Evolutionary conservation across 2,888 invertebrate species (phyloP), one percentile per base, ranked within the genome.

Genomic region (Limnephilus auricula): DNA sequence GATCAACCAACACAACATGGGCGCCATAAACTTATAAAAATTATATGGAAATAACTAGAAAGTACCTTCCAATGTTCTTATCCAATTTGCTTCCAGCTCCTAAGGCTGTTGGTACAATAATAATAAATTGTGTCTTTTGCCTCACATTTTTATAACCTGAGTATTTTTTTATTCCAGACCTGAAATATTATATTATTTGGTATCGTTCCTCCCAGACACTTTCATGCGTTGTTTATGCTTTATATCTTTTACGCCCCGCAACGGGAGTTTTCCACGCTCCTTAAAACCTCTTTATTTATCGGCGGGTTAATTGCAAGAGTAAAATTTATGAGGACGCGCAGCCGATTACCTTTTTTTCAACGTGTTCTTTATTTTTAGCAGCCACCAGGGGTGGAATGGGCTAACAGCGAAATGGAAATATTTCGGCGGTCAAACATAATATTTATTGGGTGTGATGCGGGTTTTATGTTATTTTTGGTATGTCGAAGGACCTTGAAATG

Each of bases 341-440:
- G 82, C 45, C 90, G 79, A 87, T 84, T 83, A 87, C 91, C 91
- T 80, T 88, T 91, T 87, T 80, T 37, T 89, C 31, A 79, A 50
- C 78, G 31, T 79, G 65, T 37, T 50, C 79, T 31, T 65, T 31
- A 40, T 25, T 18, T 65, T 65, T 65, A 65, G 50, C 50, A 65
- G 50, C 50, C 50, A 15, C 18, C 50, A 50, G 18, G 18, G 50
- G 18, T 18, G 18, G 50, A 65, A 25, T 65, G 3, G 25, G 25
- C 50, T 65, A 25, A 6, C 50, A 65, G 50, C 45, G 45, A 45
- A 45, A 25, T 18, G 5, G 25, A 18, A 65, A 65, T 25, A 25
- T 65, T 25, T 0, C 18, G 50, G 6, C 6, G 25, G 50, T 0
- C 25, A 25, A 25, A 50, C 0, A 18, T 50, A 18, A 50, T 5